Percentiles rank a stretch among this genome's conserved stretches.
phyloP scores from a whole-genome alignment of 2,797 vertebrate species.

The Anomalospiza imberbis region DNA sequence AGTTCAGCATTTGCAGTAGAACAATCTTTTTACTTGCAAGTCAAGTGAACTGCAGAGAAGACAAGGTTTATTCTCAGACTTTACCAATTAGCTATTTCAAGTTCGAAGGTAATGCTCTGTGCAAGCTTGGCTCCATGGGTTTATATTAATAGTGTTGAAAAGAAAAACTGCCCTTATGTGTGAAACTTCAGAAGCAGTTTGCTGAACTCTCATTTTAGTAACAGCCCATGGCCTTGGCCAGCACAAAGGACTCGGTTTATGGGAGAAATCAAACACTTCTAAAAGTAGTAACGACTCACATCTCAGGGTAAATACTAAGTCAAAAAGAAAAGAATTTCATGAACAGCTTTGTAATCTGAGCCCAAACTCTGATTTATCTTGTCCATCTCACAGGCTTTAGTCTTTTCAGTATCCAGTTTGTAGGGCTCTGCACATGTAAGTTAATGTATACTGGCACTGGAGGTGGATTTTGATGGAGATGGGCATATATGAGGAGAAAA shows the following conservation, averaged over 20 bases:
- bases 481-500: neutral
- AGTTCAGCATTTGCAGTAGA: neutral
- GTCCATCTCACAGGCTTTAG: neutral
- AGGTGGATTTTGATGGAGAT: neutral
- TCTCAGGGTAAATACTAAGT: neutral
- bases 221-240: neutral
- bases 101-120: neutral
- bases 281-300: neutral
- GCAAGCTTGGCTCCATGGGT: neutral
- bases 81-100: neutral
- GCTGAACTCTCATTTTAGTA: neutral
- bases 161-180: neutral
- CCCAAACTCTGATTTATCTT: neutral
- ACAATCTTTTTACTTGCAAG: neutral
- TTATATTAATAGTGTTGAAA: neutral
- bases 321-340: neutral
- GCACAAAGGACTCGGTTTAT: neutral
- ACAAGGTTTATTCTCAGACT: neutral
- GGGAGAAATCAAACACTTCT: neutral
- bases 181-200: neutral
- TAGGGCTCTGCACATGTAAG: fast-evolving
- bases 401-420: neutral
- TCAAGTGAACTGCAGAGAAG: neutral
- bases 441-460: neutral
- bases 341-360: neutral